Base-by-base conservation (phyloP, 2,888 invertebrate species). In the Cosmia pyralina region DNA sequence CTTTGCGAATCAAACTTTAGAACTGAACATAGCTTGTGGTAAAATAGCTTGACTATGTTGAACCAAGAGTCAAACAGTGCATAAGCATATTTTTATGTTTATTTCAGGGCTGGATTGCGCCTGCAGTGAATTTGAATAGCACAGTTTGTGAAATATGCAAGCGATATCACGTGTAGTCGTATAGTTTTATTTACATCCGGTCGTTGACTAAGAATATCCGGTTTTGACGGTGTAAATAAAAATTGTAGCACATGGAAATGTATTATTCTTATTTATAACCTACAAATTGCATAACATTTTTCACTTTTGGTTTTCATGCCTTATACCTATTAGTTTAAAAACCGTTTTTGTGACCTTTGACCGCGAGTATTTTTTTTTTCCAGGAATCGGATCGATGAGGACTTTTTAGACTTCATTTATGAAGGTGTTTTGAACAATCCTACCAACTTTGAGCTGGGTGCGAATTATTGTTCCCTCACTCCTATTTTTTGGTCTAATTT, bases 71-170 rank as follows among this genome's bases (percentile, higher is more conserved):
- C 88, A 85, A 88, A 87, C 83, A 85, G 87, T 88, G 90, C 88
- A 89, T 89, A 89, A 88, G 87, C 87, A 90, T 92, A 90, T 92
- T 90, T 90, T 88, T 89, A 90, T 90, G 86, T 89, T 90, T 88
- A 88, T 90, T 90, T 90, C 88, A 90, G 89, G 87, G 86, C 79
- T 85, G 89, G 87, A 88, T 89, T 91, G 87, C 86, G 90, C 88
- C 87, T 91, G 92, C 91, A 92, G 90, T 90, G 92, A 92, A 93
- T 93, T 92, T 89, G 89, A 92, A 93, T 90, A 85, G 85, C 77
- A 60, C 83, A 84, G 87, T 90, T 89, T 88, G 83, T 89, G 87
- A 91, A 92, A 91, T 91, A 90, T 92, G 88, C 87, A 88, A 88
- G 88, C 85, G 87, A 85, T 86, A 81, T 85, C 86, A 79, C 79